Evolutionary conservation across 2,888 invertebrate species (phyloP), one percentile per base, ranked within the genome.

Genomic region (Pollenia griseotomentosa): DNA sequence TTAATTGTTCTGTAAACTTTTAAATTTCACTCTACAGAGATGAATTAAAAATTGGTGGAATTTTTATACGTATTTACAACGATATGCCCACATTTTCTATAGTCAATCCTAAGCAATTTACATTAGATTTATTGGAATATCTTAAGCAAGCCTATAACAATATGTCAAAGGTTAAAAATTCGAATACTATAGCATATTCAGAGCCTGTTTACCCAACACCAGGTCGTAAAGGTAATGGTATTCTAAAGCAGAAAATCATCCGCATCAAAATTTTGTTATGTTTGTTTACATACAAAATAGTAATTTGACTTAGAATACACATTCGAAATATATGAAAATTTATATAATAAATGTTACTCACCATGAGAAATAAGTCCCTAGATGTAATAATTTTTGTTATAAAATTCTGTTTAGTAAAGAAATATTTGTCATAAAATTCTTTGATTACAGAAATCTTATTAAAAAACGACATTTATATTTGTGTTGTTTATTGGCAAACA

Each of bases 61-160:
- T 99, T 88, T 99, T 99, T 92, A 96, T 99, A n/a, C 95, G 98
- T 89, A 97, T 99, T 89, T 99, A 99, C 94, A 99, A 99, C 93
- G 97, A 98, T 90, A 99, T 99, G 93, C 98, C 99, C 0, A 96
- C 97, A 14, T 99, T 97, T 93, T 95, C 96, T 14, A 96, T 99
- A 88, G 94, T 97, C 96, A 97, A 99, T 93, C 96, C 99, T 0
- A 98, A 98, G 94, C 96, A 96, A 89, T 98, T 99, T 90, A 96
- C 98, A 0, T 95, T 97, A 89, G 98, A 99, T 91, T 94, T 99
- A 86, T 94, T 99, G 79, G 96, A 97, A 91, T 99, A 96, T 93
- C 94, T 99, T 10, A 95, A 95, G 68, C 95, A 95, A 89, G 96
- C 96, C 90, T 95, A 95, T 8, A 94, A 95, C 65, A 94, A 94